Base-by-base conservation (phyloP, 2,888 invertebrate genomes). In the Nymphalis urticae region DNA sequence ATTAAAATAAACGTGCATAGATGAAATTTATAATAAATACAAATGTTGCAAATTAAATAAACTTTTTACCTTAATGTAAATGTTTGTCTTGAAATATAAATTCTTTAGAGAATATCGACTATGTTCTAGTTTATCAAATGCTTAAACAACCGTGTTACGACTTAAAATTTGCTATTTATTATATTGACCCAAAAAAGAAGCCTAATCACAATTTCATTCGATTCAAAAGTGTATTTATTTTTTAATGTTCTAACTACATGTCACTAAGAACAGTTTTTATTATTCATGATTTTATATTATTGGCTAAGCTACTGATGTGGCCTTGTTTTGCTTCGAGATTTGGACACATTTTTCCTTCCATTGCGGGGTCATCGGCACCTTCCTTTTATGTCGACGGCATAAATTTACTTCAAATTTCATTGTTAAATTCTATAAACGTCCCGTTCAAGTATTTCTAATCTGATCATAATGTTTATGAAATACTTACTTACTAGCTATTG, bases 351-450 rank as follows among this genome's bases (percentile, higher is more conserved):
- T 69, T 73, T 72, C 66, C 66, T 19, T 48, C 50, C 61, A 6
- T 51, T 16, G 51, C 62, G 27, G 58, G 61, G 64, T 48, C 61
- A 48, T 42, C 47, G n/a, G n/a, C 32, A 53, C 61, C 51, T 68
- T 72, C 63, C 64, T 73, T 66, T 67, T 69, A 67, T 70, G 63
- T 65, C 21, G 10, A 56, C 24, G 64, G 65, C 32, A 72, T 72
- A 72, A 73, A 68, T 66, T 48, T 50, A 24, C 7, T 21, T 10
- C 9, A 36, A 16, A 24, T 9, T 47, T 62, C 2, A 42, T 62
- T 53, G 50, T 50, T 21, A 19, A 42, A 62, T 62, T 62, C 42
- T 53, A 21, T 16, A 4, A 42, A 24, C 21, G 42, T 51, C 16
- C 36, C n/a, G 13, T 60, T 10, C 42, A 42, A 13, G 19, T 16